Percentiles rank a stretch among this genome's conserved stretches.
phyloP scores from a whole-genome alignment of 2,888 invertebrate genomes.

The Rhyacophila evoluta region DNA sequence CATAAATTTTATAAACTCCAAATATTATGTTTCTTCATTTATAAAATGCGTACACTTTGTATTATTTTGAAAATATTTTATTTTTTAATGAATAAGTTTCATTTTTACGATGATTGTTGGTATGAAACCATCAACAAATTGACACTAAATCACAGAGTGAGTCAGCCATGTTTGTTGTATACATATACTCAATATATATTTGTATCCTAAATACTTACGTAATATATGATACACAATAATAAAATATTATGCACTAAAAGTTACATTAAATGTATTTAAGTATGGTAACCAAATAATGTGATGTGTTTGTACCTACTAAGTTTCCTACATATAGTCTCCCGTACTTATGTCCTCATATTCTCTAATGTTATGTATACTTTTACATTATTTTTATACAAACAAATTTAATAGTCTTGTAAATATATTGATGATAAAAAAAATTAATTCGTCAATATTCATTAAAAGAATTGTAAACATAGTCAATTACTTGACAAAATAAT shows the following conservation, averaged over 20 bases:
- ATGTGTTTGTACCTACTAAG: constrained; percentile 15
- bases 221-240: constrained; percentile 16
- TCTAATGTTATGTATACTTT: not conserved
- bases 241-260: not conserved
- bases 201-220: constrained; percentile 8
- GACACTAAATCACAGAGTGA: not conserved
- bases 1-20: too few species aligned
- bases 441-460: not conserved
- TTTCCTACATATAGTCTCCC: constrained; percentile 1
- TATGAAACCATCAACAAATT: not conserved
- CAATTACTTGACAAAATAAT: constrained; percentile 22
- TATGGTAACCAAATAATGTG: constrained; percentile 24
- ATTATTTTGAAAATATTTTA: too few species aligned
- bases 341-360: constrained; percentile 22
- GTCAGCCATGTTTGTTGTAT: constrained; percentile 18
- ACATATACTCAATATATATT: constrained; percentile 22
- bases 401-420: constrained; percentile 22
- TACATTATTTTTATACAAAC: constrained; percentile 23
- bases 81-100: too few species aligned
- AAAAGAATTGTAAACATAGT: constrained; percentile 3
- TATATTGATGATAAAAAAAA: not conserved
- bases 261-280: constrained; percentile 20
- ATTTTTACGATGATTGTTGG: too few species aligned
- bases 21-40: too few species aligned
- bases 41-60: too few species aligned